Conservation (phyloP, 1,140 invertebrate species). For the Homalodisca vitripennis region DNA sequence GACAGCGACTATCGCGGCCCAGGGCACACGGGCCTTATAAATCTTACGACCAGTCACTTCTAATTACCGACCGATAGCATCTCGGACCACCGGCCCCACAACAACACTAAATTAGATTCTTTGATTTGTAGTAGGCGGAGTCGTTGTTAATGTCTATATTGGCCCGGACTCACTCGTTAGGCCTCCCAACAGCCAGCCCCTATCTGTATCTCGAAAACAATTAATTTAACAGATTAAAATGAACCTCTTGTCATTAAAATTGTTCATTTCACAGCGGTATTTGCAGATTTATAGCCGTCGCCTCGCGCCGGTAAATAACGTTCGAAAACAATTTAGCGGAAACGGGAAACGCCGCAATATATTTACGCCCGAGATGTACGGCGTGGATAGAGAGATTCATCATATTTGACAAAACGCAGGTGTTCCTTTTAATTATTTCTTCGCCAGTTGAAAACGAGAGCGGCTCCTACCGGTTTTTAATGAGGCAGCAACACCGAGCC, state of each 20-base stretch:
- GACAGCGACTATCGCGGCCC: too few relatives aligned
- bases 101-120: slow-evolving; percentile 18
- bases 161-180: slow-evolving; percentile 13
- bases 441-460: background rate
- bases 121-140: slow-evolving; percentile 6
- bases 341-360: background rate
- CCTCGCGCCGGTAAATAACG: background rate
- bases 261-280: background rate
- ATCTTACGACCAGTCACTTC: slow-evolving; percentile 6
- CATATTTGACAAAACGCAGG: background rate
- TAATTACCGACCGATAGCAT: slow-evolving; percentile 2
- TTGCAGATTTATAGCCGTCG: slow-evolving; percentile 6
- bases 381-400: background rate
- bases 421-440: slow-evolving; percentile 4
- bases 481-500: background rate
- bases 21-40: background rate
- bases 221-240: slow-evolving; percentile 16
- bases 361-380: background rate
- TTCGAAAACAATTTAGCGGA: slow-evolving; percentile 4
- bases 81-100: slow-evolving; percentile 4
- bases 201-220: slow-evolving; percentile 10
- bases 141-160: slow-evolving; percentile 11
- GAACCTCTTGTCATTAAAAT: slow-evolving; percentile 4
- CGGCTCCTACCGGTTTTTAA: background rate
- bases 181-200: slow-evolving; percentile 6